Conservation (phyloP, 2,888 invertebrate genomes). For the Operophtera brumata region DNA sequence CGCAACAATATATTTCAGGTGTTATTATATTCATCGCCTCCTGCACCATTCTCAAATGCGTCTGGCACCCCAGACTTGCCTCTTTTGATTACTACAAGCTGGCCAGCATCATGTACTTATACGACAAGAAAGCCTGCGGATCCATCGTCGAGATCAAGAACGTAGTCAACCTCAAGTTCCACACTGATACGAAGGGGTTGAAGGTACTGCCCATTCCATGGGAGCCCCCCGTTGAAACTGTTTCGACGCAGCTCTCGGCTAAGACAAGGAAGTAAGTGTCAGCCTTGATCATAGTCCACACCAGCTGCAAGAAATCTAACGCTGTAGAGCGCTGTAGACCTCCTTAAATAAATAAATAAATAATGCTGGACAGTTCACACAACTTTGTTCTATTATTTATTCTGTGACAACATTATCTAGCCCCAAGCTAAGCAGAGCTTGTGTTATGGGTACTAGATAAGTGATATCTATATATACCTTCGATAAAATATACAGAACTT, state of each 20-base stretch:
- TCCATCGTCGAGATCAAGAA: constrained; percentile 32
- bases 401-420: no score
- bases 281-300: neutral
- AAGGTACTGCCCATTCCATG: constrained; percentile 51
- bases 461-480: no score
- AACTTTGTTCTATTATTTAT: no score
- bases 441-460: no score
- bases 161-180: constrained; percentile 46
- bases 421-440: no score
- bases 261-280: constrained; percentile 53
- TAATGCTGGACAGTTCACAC: no score
- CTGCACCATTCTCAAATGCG: constrained; percentile 47
- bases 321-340: no score
- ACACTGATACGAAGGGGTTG: constrained; percentile 49
- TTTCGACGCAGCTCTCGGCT: constrained; percentile 51
- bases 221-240: constrained; percentile 43
- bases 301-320: no score
- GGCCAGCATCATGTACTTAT: constrained; percentile 65
- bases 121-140: constrained; percentile 56
- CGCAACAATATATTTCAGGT: constrained; percentile 48
- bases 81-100: constrained; percentile 53
- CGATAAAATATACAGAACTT: no score
- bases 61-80: constrained; percentile 52
- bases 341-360: no score
- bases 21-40: constrained; percentile 44